These are phyloP conservation scores for Thryonomys swinderianus DNA, from an alignment of 2,113 vertebrate species.

Conservation along the genomic window DNA sequence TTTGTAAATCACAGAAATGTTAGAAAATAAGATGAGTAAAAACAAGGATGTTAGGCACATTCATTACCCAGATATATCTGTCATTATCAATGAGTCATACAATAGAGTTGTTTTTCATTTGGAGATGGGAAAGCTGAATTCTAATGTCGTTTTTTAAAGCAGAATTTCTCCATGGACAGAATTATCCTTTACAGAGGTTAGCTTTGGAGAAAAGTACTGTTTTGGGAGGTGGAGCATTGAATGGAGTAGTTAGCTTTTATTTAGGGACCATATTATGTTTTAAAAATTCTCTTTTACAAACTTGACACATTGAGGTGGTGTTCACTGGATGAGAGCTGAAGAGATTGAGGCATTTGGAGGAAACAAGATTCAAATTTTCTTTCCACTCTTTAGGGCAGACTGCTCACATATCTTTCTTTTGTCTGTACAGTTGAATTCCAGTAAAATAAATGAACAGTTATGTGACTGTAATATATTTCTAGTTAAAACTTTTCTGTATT, in stretches of 20 bases:
- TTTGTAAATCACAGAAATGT: too few species aligned
- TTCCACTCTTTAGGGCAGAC: not conserved
- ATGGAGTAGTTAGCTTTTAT: not conserved
- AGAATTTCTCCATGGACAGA: not conserved
- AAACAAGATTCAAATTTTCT: not conserved
- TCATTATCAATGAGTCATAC: not conserved
- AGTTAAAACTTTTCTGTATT: not conserved
- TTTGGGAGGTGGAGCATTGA: not conserved
- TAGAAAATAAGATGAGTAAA: not conserved
- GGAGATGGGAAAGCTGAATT: not conserved
- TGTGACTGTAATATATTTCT: not conserved
- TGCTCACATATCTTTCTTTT: not conserved
- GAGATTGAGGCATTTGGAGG: not conserved
- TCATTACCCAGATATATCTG: not conserved
- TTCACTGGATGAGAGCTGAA: not conserved
- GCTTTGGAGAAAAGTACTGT: conserved; percentile 11
- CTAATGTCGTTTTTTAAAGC: conserved; percentile 18
- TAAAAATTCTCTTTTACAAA: not conserved
- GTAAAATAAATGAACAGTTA: not conserved
- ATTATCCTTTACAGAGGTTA: conserved; percentile 22
- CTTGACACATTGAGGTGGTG: not conserved
- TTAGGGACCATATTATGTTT: not conserved
- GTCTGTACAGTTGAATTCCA: conserved; percentile 45
- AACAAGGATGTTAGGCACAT: not conserved
- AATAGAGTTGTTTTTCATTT: conserved; percentile 5